These are phyloP conservation scores for Abramis brama DNA, from an alignment of 2,113 vertebrate species.

Conservation along the genomic window DNA sequence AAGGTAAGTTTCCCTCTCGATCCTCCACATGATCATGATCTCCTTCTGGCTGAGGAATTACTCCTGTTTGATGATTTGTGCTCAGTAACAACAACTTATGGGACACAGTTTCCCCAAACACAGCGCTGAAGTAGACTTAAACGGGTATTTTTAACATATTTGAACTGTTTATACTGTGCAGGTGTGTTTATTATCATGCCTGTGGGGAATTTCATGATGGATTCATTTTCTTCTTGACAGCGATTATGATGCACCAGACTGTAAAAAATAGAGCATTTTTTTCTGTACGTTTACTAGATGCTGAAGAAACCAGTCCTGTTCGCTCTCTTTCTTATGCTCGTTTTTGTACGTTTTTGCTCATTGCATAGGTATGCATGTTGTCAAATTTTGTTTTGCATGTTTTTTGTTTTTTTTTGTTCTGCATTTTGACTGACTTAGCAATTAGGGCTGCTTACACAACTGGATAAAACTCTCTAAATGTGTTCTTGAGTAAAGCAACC, in stretches of 20 bases:
- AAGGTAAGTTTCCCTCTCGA: slow-evolving; percentile 80
- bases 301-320: not conserved
- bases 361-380: not conserved
- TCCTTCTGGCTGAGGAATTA: not conserved
- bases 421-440: not conserved
- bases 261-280: not conserved
- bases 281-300: not conserved
- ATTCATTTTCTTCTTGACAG: not conserved
- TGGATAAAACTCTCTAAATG: not conserved
- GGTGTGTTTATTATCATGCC: slow-evolving; percentile 14
- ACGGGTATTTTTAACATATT: not conserved
- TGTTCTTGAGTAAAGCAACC: not conserved
- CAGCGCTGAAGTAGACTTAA: not conserved
- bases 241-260: not conserved
- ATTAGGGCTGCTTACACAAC: not conserved
- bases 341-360: not conserved
- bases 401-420: not conserved
- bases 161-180: not conserved
- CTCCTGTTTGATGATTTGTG: not conserved
- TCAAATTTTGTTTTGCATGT: not conserved
- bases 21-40: slow-evolving; percentile 1
- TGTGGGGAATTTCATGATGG: not conserved
- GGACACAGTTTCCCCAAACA: not conserved
- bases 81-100: not conserved
- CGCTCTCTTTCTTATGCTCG: not conserved